Percentiles rank a stretch among this genome's conserved stretches.
Evolutionary conservation across 1,140 invertebrate genomes (phyloP).

Genomic region (Nixonia krombeini): DNA sequence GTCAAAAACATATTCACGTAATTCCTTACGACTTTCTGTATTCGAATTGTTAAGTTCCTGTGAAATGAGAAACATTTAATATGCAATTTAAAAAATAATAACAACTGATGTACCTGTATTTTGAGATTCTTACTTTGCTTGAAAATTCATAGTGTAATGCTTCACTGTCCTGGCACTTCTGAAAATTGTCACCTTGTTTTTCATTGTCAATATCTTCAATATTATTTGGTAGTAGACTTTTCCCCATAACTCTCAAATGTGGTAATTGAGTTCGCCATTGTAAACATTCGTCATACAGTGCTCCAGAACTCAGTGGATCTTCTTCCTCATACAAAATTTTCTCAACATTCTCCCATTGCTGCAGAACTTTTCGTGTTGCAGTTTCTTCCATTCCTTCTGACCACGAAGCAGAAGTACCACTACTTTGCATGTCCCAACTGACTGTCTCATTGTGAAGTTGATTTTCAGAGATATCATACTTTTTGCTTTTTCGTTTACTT

Average conservation of each 20-base stretch:
- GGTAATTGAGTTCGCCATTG: conserved; percentile 64
- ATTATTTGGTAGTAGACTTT: conserved; percentile 14
- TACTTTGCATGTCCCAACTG: conserved; percentile 47
- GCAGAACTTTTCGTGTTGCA: conserved; percentile 52
- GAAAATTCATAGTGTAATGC: background rate
- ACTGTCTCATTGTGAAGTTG: too few relatives aligned
- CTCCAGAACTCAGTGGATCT: conserved; percentile 26
- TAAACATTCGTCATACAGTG: conserved; percentile 56
- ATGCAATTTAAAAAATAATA: background rate
- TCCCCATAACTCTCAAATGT: conserved; percentile 60
- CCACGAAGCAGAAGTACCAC: conserved; percentile 52
- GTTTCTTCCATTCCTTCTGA: conserved; percentile 59
- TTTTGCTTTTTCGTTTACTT: background rate
- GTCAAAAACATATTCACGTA: conserved; percentile 55
- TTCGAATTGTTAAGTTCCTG: conserved; percentile 32
- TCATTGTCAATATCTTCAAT: background rate
- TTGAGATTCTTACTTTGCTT: background rate
- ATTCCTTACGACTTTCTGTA: conserved; percentile 34
- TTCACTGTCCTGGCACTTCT: background rate
- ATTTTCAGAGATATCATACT: conserved; percentile 19
- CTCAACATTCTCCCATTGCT: conserved; percentile 62
- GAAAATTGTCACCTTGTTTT: background rate
- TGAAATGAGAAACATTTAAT: conserved; percentile 6
- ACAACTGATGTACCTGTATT: too few relatives aligned
- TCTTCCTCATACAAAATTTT: conserved; percentile 58